These are phyloP conservation scores for Heteractis magnifica DNA, from an alignment of 92 coral and sea anemone genomes.

Conservation along the genomic window DNA sequence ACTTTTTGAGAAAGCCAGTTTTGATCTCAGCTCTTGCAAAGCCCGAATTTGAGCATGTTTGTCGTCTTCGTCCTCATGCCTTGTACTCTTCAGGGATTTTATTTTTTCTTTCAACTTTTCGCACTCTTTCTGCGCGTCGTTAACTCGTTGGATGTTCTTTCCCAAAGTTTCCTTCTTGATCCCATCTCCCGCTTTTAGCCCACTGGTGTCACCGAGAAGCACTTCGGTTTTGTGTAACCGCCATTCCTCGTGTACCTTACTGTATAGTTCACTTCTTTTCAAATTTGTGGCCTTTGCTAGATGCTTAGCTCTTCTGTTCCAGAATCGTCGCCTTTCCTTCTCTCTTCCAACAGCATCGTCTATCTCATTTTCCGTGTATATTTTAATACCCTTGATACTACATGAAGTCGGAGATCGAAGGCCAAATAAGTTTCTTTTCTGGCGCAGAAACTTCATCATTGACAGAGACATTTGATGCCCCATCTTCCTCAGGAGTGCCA, in stretches of 20 bases:
- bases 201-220: conserved; percentile 12
- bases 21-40: background rate
- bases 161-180: conserved; percentile 15
- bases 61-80: background rate
- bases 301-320: conserved; percentile 19
- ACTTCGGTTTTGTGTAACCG: conserved; percentile 11
- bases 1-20: background rate
- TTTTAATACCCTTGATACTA: background rate
- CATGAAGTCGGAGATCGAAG: conserved; percentile 19
- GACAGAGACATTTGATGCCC: background rate
- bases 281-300: conserved; percentile 9
- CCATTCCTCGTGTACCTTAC: conserved; percentile 9
- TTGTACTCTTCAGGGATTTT: background rate
- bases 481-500: conserved; percentile 2
- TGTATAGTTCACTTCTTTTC: conserved; percentile 1
- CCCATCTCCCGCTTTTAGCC: background rate
- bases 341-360: conserved; percentile 16
- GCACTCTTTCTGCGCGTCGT: background rate
- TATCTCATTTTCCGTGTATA: conserved; percentile 6
- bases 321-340: conserved; percentile 19
- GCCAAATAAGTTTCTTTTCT: conserved; percentile 4
- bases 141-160: conserved; percentile 1
- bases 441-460: background rate
- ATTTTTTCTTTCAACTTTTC: background rate
- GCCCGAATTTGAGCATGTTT: background rate